Conservation (phyloP, 2,888 invertebrate genomes). For the Bembecia ichneumoniformis region DNA sequence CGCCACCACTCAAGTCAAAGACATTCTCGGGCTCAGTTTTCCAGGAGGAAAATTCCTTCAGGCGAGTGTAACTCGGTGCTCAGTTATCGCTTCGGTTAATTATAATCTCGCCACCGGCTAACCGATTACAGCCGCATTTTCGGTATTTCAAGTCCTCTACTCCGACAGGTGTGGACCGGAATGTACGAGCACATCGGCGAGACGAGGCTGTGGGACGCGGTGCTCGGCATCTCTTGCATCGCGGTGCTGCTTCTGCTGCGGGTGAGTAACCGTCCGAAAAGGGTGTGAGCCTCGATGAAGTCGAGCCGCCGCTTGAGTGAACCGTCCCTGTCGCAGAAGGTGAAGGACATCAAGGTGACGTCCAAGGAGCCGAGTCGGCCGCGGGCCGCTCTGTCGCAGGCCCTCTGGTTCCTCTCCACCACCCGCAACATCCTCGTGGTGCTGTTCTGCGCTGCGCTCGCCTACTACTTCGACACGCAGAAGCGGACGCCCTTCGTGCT, state of each 20-base stretch:
- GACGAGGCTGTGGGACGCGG: conserved; percentile 79
- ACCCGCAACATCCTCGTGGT: conserved; percentile 84
- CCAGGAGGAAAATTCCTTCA: conserved; percentile 79
- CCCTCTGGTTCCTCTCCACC: conserved; percentile 81
- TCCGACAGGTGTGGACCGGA: conserved; percentile 79
- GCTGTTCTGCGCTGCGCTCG: conserved; percentile 76
- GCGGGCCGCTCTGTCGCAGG: conserved; percentile 64
- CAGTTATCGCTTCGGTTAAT: too few relatives aligned
- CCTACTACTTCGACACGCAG: conserved; percentile 75
- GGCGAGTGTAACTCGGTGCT: too few relatives aligned
- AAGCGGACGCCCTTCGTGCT: conserved; percentile 75
- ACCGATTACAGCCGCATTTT: too few relatives aligned
- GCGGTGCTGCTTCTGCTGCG: conserved; percentile 77
- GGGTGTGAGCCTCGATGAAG: conserved; percentile 70
- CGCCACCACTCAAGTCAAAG: conserved; percentile 84
- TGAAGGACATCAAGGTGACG: conserved; percentile 74
- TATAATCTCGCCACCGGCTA: too few relatives aligned
- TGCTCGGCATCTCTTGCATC: conserved; percentile 80
- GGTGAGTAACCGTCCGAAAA: conserved; percentile 76
- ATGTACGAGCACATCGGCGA: conserved; percentile 80
- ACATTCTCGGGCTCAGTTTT: conserved; percentile 78
- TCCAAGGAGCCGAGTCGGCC: conserved; percentile 23
- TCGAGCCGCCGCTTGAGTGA: background rate
- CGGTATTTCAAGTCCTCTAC: conserved; percentile 10
- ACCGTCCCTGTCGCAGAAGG: conserved; percentile 70